phyloP scores from a whole-genome alignment of 1,140 invertebrate genomes.

The Pseudomyrmex sp. region DNA sequence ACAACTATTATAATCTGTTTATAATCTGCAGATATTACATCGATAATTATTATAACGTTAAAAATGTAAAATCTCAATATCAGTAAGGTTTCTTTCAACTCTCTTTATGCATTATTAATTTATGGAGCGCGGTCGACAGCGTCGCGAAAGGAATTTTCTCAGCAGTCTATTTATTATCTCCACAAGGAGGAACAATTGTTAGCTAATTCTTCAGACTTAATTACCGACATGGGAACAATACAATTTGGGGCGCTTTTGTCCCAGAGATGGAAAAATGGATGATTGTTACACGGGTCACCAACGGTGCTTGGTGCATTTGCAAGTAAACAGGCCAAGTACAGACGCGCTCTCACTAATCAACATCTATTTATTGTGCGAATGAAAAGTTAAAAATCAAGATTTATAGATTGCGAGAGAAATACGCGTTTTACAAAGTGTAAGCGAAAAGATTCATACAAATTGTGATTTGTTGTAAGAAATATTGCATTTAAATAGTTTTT shows the following conservation, averaged over 20 bases:
- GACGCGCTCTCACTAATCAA: conserved; percentile 50
- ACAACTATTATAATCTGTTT: too few species aligned
- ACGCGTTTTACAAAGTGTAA: conserved; percentile 27
- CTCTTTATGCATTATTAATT: conserved; percentile 31
- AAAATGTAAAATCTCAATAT: too few species aligned
- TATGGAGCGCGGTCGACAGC: conserved; percentile 3
- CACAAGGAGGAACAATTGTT: conserved; percentile 79
- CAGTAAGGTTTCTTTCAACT: not conserved
- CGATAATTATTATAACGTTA: too few species aligned
- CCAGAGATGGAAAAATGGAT: conserved; percentile 81
- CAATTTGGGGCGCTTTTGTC: conserved; percentile 84
- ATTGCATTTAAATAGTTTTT: not conserved
- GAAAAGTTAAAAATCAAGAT: conserved; percentile 33
- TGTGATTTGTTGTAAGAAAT: not conserved
- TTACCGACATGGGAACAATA: conserved; percentile 84
- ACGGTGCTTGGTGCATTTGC: conserved; percentile 62
- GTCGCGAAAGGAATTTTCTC: conserved; percentile 78
- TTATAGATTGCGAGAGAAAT: conserved; percentile 9
- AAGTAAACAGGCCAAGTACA: conserved; percentile 62
- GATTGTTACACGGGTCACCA: conserved; percentile 82
- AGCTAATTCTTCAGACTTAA: conserved; percentile 84
- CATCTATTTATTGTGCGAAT: conserved; percentile 55
- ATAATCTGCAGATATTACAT: too few species aligned
- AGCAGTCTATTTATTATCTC: conserved; percentile 84
- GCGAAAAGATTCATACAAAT: not conserved